Base-by-base conservation (phyloP, 2,797 vertebrate species). In the Calcarius lapponicus region DNA sequence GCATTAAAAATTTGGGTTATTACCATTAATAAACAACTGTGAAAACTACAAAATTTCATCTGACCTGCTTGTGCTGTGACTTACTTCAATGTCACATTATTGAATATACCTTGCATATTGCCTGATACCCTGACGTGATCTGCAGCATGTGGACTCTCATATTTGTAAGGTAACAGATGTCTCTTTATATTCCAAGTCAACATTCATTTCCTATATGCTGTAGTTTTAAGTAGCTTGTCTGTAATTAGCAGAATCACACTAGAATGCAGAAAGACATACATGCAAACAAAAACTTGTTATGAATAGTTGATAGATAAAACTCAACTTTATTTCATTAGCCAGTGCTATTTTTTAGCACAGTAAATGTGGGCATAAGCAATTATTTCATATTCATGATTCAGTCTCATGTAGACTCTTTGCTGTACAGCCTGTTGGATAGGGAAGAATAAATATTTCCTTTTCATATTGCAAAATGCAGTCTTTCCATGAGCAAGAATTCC, bases 181-280 rank as follows among this genome's bases (percentile, higher is more conserved):
- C 32, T 91, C 80, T 93, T 83, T 91, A 47, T 61, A 45, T 79
- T 88, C 70, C 84, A 71, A 90, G 62, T 95, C 62, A 88, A 75
- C 36, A 8, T 94, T 90, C 40, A 67, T 95, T 95, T 96, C 60
- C 81, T 93, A 6, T 73, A 45, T 56, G 42, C 80, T 94, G 40
- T 42, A 80, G 70, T 78, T 96, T 88, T 67, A 58, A 58, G 57
- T 62, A 83, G 38, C 15, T 4, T 12, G 48, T 78, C 75, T 91
- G 51, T 93, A 94, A 87, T 90, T 95, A 94, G 48, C 29, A 79
- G 81, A 79, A 82, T 85, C 13, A 4, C 84, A 61, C 73, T 86
- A 93, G 65, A 84, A 78, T 0, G 1, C 12, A 24, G 13, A 34
- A 60, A 67, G 32, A 60, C 7, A 17, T 73, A 76, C 45, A 57